Base-by-base conservation (phyloP, 2,113 vertebrate genomes). In the Eubucco bourcierii region DNA sequence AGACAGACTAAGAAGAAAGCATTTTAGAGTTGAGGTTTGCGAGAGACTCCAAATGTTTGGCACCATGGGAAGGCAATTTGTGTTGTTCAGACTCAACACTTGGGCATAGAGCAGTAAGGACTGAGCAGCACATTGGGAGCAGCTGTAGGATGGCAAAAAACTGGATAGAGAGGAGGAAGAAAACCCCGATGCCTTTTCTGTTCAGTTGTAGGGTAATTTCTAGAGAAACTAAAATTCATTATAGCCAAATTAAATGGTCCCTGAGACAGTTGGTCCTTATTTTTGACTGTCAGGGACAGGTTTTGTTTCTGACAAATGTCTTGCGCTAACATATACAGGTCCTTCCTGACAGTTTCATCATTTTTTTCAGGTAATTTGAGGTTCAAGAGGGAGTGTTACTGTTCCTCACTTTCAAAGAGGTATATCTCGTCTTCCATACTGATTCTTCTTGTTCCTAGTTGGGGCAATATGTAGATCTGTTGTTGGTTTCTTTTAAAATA, bases 41-140 rank as follows among this genome's bases (percentile, higher is more conserved):
- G 12, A 21, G 24, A 23, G 3, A 3, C 29, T 65, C 55, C 1
- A 3, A 58, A 37, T 0, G 4, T 59, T 68, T 81, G 55, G 25
- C 28, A 25, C 13, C 0, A 0, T 28, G 39, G 64, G 29, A 89
- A 76, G 50, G 37, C 5, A 34, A 10, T 72, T 65, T 17, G 60
- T 66, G 25, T 53, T 76, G 12, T 44, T 88, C 84, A 81, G 28
- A 8, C 5, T 76, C 33, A 18, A 11, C 0, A 4, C 33, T 5
- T 16, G 7, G 37, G 44, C 12, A 29, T 0, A 64, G 59, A 55
- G 24, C 0, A 0, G 2, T 15, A 28, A 87, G 55, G 27, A 34
- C 63, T 53, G 37, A 78, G 28, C 37, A 56, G 78, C 9, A 3
- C 19, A 15, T 39, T 80, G 73, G n/a, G n/a, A 63, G 4, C 34